phyloP scores from a whole-genome alignment of 2,113 vertebrate genomes.

The Pseudolaguvia tuberculata region DNA sequence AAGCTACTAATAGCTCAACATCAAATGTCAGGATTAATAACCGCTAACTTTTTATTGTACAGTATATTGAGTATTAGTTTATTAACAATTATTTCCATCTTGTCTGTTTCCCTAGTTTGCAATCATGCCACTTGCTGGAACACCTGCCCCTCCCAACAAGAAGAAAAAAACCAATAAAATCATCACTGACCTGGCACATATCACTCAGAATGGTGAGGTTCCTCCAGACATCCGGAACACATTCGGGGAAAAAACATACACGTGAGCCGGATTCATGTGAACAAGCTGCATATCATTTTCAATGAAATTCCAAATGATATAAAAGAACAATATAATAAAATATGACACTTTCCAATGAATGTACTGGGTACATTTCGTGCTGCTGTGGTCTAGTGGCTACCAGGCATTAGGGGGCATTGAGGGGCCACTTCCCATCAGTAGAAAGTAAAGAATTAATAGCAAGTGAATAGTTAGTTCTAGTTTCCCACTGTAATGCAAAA shows the following conservation, averaged over 20 bases:
- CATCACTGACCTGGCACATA: constrained; percentile 74
- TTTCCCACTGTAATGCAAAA: no score
- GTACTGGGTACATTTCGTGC: background rate
- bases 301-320: background rate
- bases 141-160: constrained; percentile 85
- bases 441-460: no score
- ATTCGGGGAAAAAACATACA: constrained; percentile 6
- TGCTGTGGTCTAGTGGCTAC: background rate
- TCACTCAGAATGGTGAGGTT: constrained; percentile 82
- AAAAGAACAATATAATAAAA: background rate
- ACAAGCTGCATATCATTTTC: background rate
- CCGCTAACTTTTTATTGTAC: background rate
- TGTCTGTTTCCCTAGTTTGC: constrained; percentile 50
- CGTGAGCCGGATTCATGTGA: background rate
- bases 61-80: background rate
- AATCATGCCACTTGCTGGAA: constrained; percentile 89
- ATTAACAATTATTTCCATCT: background rate
- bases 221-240: background rate
- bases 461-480: no score
- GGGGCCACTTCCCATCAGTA: no score
- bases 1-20: background rate
- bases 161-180: constrained; percentile 88
- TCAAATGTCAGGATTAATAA: background rate
- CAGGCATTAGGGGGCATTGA: no score
- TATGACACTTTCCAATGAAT: background rate